phyloP scores from a whole-genome alignment of 1,140 invertebrate genomes.

The Atta cephalotes region DNA sequence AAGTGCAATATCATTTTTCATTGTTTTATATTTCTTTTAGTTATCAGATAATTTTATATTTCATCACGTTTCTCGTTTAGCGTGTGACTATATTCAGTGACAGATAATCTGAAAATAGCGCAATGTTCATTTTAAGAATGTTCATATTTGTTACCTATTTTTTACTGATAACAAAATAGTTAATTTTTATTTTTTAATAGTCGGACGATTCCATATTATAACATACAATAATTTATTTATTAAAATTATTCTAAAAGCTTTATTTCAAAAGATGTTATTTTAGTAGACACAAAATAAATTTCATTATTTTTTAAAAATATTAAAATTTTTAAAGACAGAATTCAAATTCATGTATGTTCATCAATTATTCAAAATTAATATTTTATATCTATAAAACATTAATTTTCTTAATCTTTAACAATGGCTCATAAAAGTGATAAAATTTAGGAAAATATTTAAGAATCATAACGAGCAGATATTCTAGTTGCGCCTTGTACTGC shows the following conservation, averaged over 20 bases:
- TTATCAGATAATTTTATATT: slow-evolving; percentile 38
- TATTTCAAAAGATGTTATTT: neutral
- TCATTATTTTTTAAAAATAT: neutral
- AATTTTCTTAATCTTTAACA: neutral
- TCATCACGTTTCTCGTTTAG: neutral
- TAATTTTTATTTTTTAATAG: neutral
- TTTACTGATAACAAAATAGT: neutral
- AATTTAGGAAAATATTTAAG: slow-evolving; percentile 34
- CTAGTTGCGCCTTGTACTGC: slow-evolving; percentile 19
- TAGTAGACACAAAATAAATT: neutral
- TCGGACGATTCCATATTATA: neutral
- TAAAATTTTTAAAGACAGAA: neutral
- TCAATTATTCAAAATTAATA: no score
- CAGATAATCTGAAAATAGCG: neutral
- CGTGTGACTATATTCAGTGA: slow-evolving; percentile 29
- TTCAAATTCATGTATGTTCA: neutral
- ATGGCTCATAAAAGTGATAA: slow-evolving; percentile 12
- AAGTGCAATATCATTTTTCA: slow-evolving; percentile 24
- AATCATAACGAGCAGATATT: slow-evolving; percentile 46
- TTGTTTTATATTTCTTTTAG: slow-evolving; percentile 2
- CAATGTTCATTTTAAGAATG: slow-evolving; percentile 4
- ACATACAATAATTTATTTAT: neutral
- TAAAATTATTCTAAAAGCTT: slow-evolving; percentile 21
- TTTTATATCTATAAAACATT: neutral
- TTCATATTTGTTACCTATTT: neutral